Evolutionary conservation across 2,797 vertebrate genomes (phyloP), one percentile per base, ranked within the genome.

Genomic region (Miichthys miiuy): DNA sequence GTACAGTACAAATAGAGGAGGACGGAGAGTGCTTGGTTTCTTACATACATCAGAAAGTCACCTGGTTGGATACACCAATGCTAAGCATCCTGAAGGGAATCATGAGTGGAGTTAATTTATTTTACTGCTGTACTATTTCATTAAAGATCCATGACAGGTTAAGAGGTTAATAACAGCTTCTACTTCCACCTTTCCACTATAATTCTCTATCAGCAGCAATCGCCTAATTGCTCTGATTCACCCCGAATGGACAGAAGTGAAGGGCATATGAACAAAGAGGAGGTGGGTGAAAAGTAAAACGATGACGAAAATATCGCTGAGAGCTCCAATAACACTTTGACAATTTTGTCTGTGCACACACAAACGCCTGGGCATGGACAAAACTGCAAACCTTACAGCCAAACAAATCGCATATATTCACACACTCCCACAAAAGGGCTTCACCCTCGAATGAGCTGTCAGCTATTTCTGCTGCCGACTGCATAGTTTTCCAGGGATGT

Each of bases 381-480:
- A 27, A 63, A n/a, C 44, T 38, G 54, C 38, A 69, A 46, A 61
- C 60, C 8, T 51, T 25, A 16, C 7, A 7, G 47, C 50, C 25
- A 3, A 68, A 42, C 18, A 61, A 23, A 25, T 21, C 34, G 21
- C 46, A 65, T 13, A 44, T 5, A 21, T 9, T 20, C 41, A 42
- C 23, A 66, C 21, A 58, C 21, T 23, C 52, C 23, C 47, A 77
- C 27, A 42, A 46, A 46, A 64, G 16, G 14, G 44, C 47, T 51
- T 60, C 44, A 38, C 27, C 68, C 47, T 66, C 64, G 14, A 61
- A 72, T 72, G 77, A 86, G 77, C 65, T 30, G 1, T 69, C 76
- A 79, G 80, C 80, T 83, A 67, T 87, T 87, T 87, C 58, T 83
- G 79, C 77, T 63, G 76, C 69, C 66, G 75, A 70, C 67, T 75